phyloP scores from a whole-genome alignment of 2,888 invertebrate species.

The Palloptera scutellata region DNA sequence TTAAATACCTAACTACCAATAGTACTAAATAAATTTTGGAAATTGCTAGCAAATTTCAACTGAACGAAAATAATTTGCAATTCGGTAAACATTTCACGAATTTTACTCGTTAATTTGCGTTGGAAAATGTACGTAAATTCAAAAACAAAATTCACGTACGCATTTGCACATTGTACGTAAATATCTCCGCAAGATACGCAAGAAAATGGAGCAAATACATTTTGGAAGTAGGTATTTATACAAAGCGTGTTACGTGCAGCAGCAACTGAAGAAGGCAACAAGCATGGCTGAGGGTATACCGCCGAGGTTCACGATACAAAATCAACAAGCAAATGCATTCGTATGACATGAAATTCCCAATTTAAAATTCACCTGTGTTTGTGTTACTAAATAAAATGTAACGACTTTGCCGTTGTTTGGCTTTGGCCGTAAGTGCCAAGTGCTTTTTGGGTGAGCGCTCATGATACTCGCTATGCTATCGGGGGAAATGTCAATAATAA shows the following conservation, averaged over 20 bases:
- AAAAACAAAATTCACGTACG: slow-evolving; percentile 18
- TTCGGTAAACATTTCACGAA: slow-evolving; percentile 30
- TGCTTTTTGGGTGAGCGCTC: too few species aligned
- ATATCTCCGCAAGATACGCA: background rate
- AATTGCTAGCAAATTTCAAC: background rate
- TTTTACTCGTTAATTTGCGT: slow-evolving; percentile 32
- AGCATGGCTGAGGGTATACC: too few species aligned
- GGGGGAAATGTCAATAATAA: too few species aligned
- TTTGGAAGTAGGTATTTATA: background rate
- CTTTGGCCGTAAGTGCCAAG: too few species aligned
- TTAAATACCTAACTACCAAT: slow-evolving; percentile 3
- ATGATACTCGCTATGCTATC: too few species aligned
- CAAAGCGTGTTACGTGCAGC: background rate
- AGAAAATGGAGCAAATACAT: background rate
- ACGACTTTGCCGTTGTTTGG: too few species aligned
- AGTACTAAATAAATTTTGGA: background rate
- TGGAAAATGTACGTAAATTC: slow-evolving; percentile 6
- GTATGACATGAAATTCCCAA: too few species aligned
- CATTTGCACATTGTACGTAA: background rate
- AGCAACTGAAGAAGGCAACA: background rate
- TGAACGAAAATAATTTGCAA: slow-evolving; percentile 14
- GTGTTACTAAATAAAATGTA: too few species aligned
- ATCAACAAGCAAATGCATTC: too few species aligned
- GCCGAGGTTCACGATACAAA: too few species aligned
- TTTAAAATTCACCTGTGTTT: too few species aligned